Evolutionary conservation across 2,113 vertebrate genomes (phyloP).

Genomic region (pig (Sus scrofa)): T2T-Sscrofa CM000816.6:12619001-12619500

Average conservation of each 20-base stretch:
- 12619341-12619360: not conserved
- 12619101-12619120: too few relatives aligned
- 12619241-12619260: too few relatives aligned
- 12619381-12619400: not conserved
- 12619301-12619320: rapidly evolving
- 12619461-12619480: not conserved
- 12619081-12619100: too few relatives aligned
- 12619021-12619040: not conserved
- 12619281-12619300: too few relatives aligned
- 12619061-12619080: not conserved
- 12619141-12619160: too few relatives aligned
- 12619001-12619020: not conserved
- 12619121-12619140: too few relatives aligned
- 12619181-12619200: too few relatives aligned
- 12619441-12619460: not conserved
- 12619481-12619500: not conserved
- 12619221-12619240: too few relatives aligned
- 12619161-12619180: too few relatives aligned
- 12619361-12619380: not conserved
- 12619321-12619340: not conserved
- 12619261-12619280: too few relatives aligned
- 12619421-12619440: too few relatives aligned
- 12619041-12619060: not conserved
- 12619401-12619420: rapidly evolving
- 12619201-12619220: too few relatives aligned